These are phyloP conservation scores for Oedothorax gibbosus DNA, from an alignment of 1,140 invertebrate genomes.

Conservation along the genomic window DNA sequence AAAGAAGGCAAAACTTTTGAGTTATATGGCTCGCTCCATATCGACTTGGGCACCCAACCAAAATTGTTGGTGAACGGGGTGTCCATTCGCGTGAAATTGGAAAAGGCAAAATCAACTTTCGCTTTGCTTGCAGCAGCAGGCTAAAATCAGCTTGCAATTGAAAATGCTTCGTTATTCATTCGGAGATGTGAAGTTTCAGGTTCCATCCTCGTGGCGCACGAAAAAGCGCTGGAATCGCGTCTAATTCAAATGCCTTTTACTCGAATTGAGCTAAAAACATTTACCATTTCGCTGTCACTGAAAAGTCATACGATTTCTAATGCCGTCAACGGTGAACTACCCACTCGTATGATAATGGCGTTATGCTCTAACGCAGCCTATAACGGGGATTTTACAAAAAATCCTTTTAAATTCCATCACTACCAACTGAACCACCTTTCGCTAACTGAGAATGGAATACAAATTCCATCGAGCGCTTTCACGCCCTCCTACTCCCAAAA, in stretches of 20 bases:
- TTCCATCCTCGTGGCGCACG: not conserved
- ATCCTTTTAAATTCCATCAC: not conserved
- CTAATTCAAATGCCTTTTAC: not conserved
- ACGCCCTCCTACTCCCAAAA: not conserved
- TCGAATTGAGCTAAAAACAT: not conserved
- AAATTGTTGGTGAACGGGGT: not conserved
- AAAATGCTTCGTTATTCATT: slow-evolving; percentile 1
- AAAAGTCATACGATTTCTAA: slow-evolving; percentile 7
- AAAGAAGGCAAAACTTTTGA: not conserved
- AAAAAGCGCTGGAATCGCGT: not conserved
- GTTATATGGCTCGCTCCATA: not conserved
- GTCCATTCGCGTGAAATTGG: not conserved
- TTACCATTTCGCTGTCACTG: not conserved
- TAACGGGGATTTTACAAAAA: not conserved
- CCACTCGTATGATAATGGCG: not conserved
- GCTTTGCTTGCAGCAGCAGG: not conserved
- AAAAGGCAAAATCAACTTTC: not conserved
- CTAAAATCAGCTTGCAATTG: not conserved
- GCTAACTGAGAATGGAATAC: not conserved
- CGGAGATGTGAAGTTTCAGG: not conserved
- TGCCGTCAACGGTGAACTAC: not conserved
- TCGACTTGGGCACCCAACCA: not conserved
- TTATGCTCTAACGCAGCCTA: not conserved
- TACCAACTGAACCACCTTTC: not conserved
- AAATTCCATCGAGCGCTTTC: not conserved